phyloP scores from a whole-genome alignment of 2,888 invertebrate species.

The Drosophila tanythrix region DNA sequence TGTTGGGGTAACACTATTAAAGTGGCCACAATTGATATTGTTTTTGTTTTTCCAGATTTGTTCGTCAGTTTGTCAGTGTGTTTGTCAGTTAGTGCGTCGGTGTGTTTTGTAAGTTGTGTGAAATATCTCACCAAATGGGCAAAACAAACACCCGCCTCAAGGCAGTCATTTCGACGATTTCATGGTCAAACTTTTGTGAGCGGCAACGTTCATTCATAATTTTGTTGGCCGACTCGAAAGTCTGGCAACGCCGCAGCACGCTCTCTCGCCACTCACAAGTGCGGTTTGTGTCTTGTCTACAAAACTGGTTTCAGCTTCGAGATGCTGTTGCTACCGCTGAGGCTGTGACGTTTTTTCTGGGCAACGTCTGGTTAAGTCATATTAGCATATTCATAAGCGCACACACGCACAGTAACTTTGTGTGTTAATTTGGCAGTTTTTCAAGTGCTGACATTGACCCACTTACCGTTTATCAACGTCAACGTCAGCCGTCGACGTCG shows the following conservation, averaged over 20 bases:
- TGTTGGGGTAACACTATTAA: constrained; percentile 31
- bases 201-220: constrained; percentile 51
- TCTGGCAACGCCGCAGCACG: constrained; percentile 62
- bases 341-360: constrained; percentile 43
- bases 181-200: constrained; percentile 53
- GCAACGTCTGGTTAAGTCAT: constrained; percentile 43
- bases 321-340: constrained; percentile 24
- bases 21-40: constrained; percentile 38
- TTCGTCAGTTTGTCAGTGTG: constrained; percentile 20
- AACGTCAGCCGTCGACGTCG: constrained; percentile 55
- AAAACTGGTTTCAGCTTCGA: constrained; percentile 63
- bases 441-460: constrained; percentile 82
- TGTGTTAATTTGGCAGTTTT: constrained; percentile 77
- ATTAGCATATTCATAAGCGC: constrained; percentile 6
- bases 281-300: constrained; percentile 69
- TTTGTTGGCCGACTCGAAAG: constrained; percentile 10
- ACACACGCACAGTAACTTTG: constrained; percentile 10
- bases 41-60: constrained; percentile 55
- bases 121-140: constrained; percentile 71
- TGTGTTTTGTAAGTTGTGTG: constrained; percentile 59
- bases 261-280: constrained; percentile 10
- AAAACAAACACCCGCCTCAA: constrained; percentile 69
- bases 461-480: constrained; percentile 68
- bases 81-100: constrained; percentile 35
- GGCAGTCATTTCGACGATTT: constrained; percentile 54